Conservation (phyloP, 2,888 invertebrate genomes). For the Crematogaster levior region DNA sequence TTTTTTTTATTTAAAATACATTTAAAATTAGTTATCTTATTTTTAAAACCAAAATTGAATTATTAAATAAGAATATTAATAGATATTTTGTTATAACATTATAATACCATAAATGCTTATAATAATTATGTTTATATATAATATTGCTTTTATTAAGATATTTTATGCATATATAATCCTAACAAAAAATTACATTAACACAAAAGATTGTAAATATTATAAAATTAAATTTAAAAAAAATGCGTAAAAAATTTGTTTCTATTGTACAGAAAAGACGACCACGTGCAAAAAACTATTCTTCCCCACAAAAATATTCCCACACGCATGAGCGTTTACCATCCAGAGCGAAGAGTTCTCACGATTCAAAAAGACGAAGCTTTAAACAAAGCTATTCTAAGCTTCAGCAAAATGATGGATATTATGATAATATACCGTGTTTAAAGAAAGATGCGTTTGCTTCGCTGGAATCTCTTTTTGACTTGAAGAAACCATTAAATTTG, state of each 20-base stretch:
- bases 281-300: slow-evolving; percentile 68
- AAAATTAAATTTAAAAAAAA: neutral
- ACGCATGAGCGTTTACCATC: slow-evolving; percentile 60
- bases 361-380: slow-evolving; percentile 71
- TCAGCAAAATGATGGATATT: slow-evolving; percentile 55
- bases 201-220: neutral
- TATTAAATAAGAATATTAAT: slow-evolving; percentile 2
- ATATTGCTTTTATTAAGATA: slow-evolving; percentile 6
- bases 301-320: slow-evolving; percentile 70
- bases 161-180: neutral
- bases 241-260: slow-evolving; percentile 1
- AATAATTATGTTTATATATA: too few species aligned
- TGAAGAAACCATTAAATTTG: slow-evolving; percentile 76
- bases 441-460: slow-evolving; percentile 76
- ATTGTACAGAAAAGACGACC: slow-evolving; percentile 76
- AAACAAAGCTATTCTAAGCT: slow-evolving; percentile 63
- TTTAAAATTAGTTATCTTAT: neutral
- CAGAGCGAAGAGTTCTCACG: slow-evolving; percentile 73
- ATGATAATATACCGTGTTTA: slow-evolving; percentile 50
- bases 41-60: neutral
- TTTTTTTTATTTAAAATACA: too few species aligned
- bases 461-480: slow-evolving; percentile 80
- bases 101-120: neutral
- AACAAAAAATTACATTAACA: slow-evolving; percentile 3
- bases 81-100: slow-evolving; percentile 9